Evolutionary conservation across 1,140 invertebrate genomes (phyloP).

Genomic region (Papilio helenus): DNA sequence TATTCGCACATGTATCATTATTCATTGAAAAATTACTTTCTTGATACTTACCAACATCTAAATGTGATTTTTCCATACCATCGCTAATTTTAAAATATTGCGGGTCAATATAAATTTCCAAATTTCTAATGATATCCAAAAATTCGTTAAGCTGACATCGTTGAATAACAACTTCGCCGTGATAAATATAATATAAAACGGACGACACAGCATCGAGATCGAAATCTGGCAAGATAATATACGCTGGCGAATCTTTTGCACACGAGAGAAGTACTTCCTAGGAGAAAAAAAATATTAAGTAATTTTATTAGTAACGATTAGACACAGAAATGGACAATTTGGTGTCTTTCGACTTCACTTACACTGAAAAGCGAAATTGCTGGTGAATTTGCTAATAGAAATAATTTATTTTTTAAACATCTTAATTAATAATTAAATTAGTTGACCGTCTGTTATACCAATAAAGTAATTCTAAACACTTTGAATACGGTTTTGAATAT

Average conservation of each 20-base stretch:
- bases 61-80: conserved; percentile 12
- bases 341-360: not conserved
- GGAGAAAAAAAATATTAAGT: conserved; percentile 41
- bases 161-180: conserved; percentile 68
- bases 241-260: conserved; percentile 62
- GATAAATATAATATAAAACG: conserved; percentile 73
- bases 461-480: too few species aligned
- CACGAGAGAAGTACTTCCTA: conserved; percentile 68
- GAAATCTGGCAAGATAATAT: conserved; percentile 72
- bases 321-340: not conserved
- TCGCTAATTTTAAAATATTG: conserved; percentile 48
- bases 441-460: too few species aligned
- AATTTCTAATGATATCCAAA: conserved; percentile 64
- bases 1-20: not conserved
- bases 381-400: too few species aligned
- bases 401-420: too few species aligned
- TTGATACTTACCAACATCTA: not conserved
- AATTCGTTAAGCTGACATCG: conserved; percentile 63
- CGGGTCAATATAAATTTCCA: conserved; percentile 70
- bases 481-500: too few species aligned
- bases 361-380: not conserved
- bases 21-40: not conserved
- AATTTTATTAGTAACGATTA: conserved; percentile 1
- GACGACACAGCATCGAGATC: conserved; percentile 65
- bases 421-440: too few species aligned